phyloP scores from a whole-genome alignment of 2,113 vertebrate species.

The Cacatua alba region DNA sequence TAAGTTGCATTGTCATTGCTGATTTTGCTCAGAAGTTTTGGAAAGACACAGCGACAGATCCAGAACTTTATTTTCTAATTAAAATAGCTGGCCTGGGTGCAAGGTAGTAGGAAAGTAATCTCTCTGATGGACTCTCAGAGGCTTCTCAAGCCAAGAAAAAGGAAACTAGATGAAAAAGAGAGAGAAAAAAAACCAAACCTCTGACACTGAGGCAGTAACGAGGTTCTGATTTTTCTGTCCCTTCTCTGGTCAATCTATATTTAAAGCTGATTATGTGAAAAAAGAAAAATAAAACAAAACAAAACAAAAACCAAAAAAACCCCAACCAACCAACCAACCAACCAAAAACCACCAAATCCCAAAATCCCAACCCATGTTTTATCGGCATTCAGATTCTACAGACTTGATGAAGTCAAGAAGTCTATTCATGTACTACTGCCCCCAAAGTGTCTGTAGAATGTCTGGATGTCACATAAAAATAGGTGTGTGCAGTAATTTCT shows the following conservation, averaged over 20 bases:
- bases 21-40: not conserved
- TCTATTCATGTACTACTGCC: not conserved
- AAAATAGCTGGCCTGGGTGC: not conserved
- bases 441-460: not conserved
- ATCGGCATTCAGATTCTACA: not conserved
- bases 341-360: accelerated
- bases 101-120: not conserved
- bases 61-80: not conserved
- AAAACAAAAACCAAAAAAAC: too few species aligned
- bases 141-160: not conserved
- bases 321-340: accelerated
- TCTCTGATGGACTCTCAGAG: not conserved
- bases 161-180: not conserved
- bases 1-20: not conserved
- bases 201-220: not conserved
- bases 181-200: not conserved
- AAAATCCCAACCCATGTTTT: not conserved
- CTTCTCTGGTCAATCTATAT: not conserved
- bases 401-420: not conserved
- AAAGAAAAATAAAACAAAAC: not conserved
- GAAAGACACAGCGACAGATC: not conserved
- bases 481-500: not conserved
- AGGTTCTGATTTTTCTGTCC: not conserved
- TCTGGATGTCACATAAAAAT: not conserved
- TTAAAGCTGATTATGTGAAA: not conserved